Percentiles rank a stretch among this genome's conserved stretches.
Evolutionary conservation across 2,113 vertebrate species (phyloP).

Genomic region (Calypte anna): DNA sequence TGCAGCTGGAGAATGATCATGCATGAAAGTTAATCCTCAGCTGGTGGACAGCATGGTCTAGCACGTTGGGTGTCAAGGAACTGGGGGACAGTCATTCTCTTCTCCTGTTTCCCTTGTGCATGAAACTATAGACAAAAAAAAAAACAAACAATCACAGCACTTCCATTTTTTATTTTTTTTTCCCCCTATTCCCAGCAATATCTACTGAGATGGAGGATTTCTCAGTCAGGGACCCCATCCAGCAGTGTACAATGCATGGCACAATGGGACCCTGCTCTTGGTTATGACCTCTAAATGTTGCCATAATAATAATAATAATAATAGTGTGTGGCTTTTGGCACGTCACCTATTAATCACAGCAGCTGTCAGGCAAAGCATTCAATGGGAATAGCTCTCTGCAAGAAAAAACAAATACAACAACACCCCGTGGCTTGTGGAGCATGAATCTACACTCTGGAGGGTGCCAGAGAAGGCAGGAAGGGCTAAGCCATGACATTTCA

Average conservation of each 20-base stretch:
- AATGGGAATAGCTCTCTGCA: constrained; percentile 48
- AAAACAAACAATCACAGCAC: background rate
- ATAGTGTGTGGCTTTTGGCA: constrained; percentile 56
- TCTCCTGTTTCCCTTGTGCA: background rate
- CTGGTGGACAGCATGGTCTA: background rate
- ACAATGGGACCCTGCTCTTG: constrained; percentile 31
- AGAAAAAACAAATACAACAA: constrained; percentile 64
- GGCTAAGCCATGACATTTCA: constrained; percentile 43
- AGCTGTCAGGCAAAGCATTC: constrained; percentile 53
- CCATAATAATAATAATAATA: constrained; percentile 64
- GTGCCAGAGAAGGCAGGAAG: constrained; percentile 52
- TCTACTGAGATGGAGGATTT: background rate
- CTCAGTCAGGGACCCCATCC: background rate
- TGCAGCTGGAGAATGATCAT: background rate
- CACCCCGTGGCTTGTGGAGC: constrained; percentile 48
- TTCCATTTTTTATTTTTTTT: background rate
- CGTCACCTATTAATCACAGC: constrained; percentile 62
- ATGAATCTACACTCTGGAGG: constrained; percentile 33
- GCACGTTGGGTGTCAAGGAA: background rate
- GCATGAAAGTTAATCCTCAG: background rate
- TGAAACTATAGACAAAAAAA: background rate
- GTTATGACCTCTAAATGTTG: constrained; percentile 45
- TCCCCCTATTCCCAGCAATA: background rate
- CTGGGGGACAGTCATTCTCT: background rate
- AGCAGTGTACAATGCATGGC: background rate